A percentile compares a stretch with the other conserved stretches of the same genome.
Evolutionary conservation across 2,888 invertebrate genomes (phyloP).

Genomic region (Drosophila greeni): DNA sequence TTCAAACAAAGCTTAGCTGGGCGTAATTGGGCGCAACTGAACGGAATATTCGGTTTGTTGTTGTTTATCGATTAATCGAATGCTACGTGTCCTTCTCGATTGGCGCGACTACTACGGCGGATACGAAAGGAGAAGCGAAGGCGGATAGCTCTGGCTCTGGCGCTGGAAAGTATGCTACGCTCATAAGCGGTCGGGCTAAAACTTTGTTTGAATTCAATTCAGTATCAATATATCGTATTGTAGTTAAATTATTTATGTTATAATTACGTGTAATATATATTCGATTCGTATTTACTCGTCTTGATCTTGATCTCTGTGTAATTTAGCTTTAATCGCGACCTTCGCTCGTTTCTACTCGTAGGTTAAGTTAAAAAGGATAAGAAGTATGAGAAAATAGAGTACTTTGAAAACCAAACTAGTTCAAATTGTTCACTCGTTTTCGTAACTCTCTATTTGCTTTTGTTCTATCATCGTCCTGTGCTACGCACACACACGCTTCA

Average conservation of each 20-base stretch:
- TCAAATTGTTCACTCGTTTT: constrained; percentile 38
- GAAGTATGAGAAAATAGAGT: constrained; percentile 38
- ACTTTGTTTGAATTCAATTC: constrained; percentile 43
- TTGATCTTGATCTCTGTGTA: constrained; percentile 18
- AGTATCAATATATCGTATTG: constrained; percentile 32
- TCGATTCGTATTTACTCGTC: constrained; percentile 26
- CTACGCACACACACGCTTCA: constrained; percentile 25
- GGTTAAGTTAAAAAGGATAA: constrained; percentile 26
- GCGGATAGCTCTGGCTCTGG: constrained; percentile 44
- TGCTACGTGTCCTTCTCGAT: constrained; percentile 6
- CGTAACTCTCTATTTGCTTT: constrained; percentile 22
- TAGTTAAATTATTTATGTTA: constrained; percentile 34
- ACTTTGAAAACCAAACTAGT: constrained; percentile 42
- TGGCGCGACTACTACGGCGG: constrained; percentile 18
- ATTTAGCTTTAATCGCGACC: constrained; percentile 17
- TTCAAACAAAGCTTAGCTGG: constrained; percentile 33
- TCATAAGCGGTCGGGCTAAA: constrained; percentile 37
- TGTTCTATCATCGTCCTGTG: constrained; percentile 10
- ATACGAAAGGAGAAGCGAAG: constrained; percentile 45
- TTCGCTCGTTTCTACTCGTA: constrained; percentile 27
- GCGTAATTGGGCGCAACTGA: constrained; percentile 41
- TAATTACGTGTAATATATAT: constrained; percentile 38
- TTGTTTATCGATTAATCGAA: constrained; percentile 13
- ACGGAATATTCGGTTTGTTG: constrained; percentile 12
- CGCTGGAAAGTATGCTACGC: constrained; percentile 56